Base-by-base conservation (phyloP, 2,113 vertebrate genomes). In the Narcine bancroftii region DNA sequence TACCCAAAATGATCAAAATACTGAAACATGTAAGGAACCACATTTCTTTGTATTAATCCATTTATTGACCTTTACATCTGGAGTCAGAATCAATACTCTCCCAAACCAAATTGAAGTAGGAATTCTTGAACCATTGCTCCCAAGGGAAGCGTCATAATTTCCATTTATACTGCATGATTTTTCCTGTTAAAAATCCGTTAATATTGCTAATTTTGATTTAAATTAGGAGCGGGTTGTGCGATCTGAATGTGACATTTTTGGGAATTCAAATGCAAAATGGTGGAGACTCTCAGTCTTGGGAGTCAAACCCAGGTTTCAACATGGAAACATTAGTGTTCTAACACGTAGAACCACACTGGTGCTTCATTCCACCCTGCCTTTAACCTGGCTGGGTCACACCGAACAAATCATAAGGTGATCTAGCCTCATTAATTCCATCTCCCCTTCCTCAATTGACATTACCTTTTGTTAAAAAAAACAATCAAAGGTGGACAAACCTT, bases 21-120 rank as follows among this genome's bases (percentile, higher is more conserved):
- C 33, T 50, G 21, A 83, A 83, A 56, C 24, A 91, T 69, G 65
- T 91, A 91, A 91, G 89, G 65, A 91, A 91, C 63, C 89, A 91
- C 89, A 91, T 91, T 91, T 89, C 56, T 91, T 91, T 71, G 15
- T 87, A n/a, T 60, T 36, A 60, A 87, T 91, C 65, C 89, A 91
- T 91, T 45, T 47, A 91, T 66, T 89, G 63, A 89, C 39, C 63
- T 47, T 53, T 89, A 89, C 87, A 89, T 45, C 87, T 39, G 71
- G 36, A 47, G 89, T 91, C 63, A 69, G 89, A 24, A 69, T 69
- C 63, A 71, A 45, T 87, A 66, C 24, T 47, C 89, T 69, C 24
- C 65, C 89, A 71, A 50, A 47, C 29, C 77, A 83, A 47, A 47
- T 9, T 83, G 33, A 26, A 47, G 71, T 24, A 39, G 29, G 26